Evolutionary conservation across 2,888 invertebrate species (phyloP).

Genomic region (Drosophila merina): DNA sequence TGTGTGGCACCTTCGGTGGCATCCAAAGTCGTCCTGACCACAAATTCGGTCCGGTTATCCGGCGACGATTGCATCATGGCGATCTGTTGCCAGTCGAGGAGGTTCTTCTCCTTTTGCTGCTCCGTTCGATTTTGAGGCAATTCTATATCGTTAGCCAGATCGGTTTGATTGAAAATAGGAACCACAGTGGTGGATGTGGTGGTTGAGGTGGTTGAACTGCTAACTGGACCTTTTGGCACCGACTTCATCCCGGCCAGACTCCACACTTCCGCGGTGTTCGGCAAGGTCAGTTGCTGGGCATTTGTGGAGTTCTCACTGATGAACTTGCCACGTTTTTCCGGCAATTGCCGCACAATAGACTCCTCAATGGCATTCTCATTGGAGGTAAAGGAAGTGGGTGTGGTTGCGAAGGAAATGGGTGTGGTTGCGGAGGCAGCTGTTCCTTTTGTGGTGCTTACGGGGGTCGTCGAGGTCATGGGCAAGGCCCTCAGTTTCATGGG

Average conservation of each 20-base stretch:
- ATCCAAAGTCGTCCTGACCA: conserved; percentile 64
- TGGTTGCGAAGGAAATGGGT: conserved; percentile 28
- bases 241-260: conserved; percentile 80
- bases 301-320: conserved; percentile 80
- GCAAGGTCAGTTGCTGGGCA: conserved; percentile 76
- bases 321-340: conserved; percentile 80
- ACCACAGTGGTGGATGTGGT: conserved; percentile 26
- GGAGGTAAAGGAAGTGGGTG: conserved; percentile 45
- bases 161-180: conserved; percentile 24
- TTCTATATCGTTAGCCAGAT: conserved; percentile 56
- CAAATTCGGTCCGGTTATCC: conserved; percentile 65
- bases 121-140: conserved; percentile 47
- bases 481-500: conserved; percentile 68
- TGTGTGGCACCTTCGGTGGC: conserved; percentile 65
- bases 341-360: conserved; percentile 32
- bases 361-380: conserved; percentile 69
- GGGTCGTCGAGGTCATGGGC: conserved; percentile 40
- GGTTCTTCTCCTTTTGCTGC: conserved; percentile 73
- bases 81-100: conserved; percentile 81
- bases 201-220: background rate
- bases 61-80: conserved; percentile 65
- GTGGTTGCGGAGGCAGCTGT: conserved; percentile 2
- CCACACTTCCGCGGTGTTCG: conserved; percentile 81
- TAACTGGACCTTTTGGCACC: conserved; percentile 51
- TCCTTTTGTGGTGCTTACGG: conserved; percentile 7